Evolutionary conservation across 2,113 vertebrate genomes (phyloP), one percentile per base, ranked within the genome.

Genomic region (Tautogolabrus adspersus): DNA sequence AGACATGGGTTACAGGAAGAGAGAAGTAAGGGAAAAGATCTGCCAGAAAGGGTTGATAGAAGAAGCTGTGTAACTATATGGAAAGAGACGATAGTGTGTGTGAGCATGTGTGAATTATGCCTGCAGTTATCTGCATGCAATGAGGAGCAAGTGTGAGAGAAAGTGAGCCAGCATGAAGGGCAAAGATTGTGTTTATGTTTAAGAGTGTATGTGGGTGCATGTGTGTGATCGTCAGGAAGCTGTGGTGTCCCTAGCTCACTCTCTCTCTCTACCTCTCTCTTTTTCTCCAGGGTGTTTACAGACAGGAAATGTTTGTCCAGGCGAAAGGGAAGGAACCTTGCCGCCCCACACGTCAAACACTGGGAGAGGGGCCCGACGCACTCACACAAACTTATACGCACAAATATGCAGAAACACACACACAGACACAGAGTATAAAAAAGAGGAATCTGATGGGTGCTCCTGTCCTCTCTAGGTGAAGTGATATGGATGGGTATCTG

Each of bases 261-360:
- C 46, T 18, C 15, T 47, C 44, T 47, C 44, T 47, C 44, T 16
- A 9, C 11, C 18, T 51, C 49, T n/a, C 18, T 91, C 86, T 82
- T 86, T 80, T 83, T 83, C 68, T 89, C 84, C 85, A 71, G 84
- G 67, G 66, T 92, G 92, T 93, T 92, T 93, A 91, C 92, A 87
- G 87, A 81, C 88, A 93, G 93, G 93, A 95, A 93, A 94, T 93
- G 91, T 94, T 94, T 94, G 93, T 94, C 92, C 91, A 89, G 85
- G 87, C 78, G 85, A 90, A 88, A 88, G 88, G 90, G 87, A 95
- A 92, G 91, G 92, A 94, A 92, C 88, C 79, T 75, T 66, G 71
- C 83, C 68, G 72, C 72, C 84, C 85, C 60, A 21, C 78, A 85
- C 81, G 77, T 75, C 91, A 89, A 82, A 87, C 86, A 83, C 84